Percentiles rank a stretch among this genome's conserved stretches.
Evolutionary conservation across 2,888 invertebrate genomes (phyloP).

Genomic region (Agrilus cyanescens): DNA sequence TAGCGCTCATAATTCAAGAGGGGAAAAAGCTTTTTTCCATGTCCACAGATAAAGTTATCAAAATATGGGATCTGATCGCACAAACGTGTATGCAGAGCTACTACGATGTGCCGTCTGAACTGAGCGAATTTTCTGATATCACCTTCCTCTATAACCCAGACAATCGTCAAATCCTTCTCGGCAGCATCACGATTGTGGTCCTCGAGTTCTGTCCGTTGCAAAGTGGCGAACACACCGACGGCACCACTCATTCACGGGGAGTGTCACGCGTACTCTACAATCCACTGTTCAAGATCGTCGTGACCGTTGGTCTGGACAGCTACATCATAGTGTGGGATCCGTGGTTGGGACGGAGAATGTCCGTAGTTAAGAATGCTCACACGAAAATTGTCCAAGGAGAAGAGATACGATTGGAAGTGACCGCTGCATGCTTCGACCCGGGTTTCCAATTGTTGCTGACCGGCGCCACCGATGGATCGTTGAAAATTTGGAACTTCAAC

Average conservation of each 20-base stretch:
- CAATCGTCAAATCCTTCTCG: slow-evolving; percentile 55
- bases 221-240: slow-evolving; percentile 57
- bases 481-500: slow-evolving; percentile 80
- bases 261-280: slow-evolving; percentile 67
- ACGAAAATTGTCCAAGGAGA: slow-evolving; percentile 54
- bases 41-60: slow-evolving; percentile 58
- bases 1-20: slow-evolving; percentile 54
- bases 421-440: slow-evolving; percentile 66
- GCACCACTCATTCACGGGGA: slow-evolving; percentile 45
- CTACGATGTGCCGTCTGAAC: slow-evolving; percentile 47
- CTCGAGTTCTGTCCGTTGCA: slow-evolving; percentile 53
- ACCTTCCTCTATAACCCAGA: slow-evolving; percentile 52
- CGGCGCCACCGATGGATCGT: slow-evolving; percentile 64
- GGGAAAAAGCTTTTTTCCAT: slow-evolving; percentile 60
- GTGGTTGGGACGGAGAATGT: slow-evolving; percentile 54
- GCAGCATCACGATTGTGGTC: slow-evolving; percentile 50
- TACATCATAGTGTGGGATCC: slow-evolving; percentile 76
- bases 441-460: slow-evolving; percentile 61
- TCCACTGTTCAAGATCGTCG: slow-evolving; percentile 57
- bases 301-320: slow-evolving; percentile 69
- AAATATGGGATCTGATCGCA: slow-evolving; percentile 63
- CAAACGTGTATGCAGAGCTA: slow-evolving; percentile 61
- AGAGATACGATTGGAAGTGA: slow-evolving; percentile 56
- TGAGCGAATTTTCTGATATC: slow-evolving; percentile 49
- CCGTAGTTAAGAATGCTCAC: slow-evolving; percentile 59